Percentiles rank a stretch among this genome's conserved stretches.
Evolutionary conservation across 2,797 vertebrate species (phyloP).

Genomic region (Adrianichthys oophorus): DNA sequence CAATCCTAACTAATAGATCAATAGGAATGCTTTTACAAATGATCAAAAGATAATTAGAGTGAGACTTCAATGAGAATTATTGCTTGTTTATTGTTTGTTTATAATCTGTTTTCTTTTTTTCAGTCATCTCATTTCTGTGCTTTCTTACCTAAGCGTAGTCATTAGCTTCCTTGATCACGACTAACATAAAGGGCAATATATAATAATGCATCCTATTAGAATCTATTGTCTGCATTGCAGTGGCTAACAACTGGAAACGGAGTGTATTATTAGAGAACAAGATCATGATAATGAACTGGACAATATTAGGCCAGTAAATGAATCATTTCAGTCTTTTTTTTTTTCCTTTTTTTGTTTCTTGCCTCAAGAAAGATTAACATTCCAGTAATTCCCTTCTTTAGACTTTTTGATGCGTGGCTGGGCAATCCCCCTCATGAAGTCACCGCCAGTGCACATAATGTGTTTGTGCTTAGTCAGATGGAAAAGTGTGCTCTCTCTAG

Average conservation of each 20-base stretch:
- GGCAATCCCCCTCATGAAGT: slow-evolving; percentile 37
- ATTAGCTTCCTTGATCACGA: too few species aligned
- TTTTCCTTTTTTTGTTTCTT: not conserved
- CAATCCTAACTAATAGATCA: too few species aligned
- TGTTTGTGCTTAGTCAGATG: slow-evolving; percentile 28
- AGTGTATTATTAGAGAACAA: not conserved
- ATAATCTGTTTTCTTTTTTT: not conserved
- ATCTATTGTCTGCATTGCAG: not conserved
- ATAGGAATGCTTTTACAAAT: too few species aligned
- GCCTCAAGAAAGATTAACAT: slow-evolving; percentile 28
- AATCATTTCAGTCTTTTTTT: slow-evolving; percentile 1
- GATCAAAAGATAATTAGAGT: too few species aligned
- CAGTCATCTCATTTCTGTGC: not conserved
- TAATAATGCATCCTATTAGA: too few species aligned
- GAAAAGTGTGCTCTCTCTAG: slow-evolving; percentile 1
- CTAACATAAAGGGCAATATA: too few species aligned
- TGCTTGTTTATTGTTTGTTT: too few species aligned
- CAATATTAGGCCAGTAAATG: not conserved
- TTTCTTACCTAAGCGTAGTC: not conserved
- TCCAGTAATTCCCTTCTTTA: slow-evolving; percentile 27
- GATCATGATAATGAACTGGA: not conserved
- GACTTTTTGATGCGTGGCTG: slow-evolving; percentile 15
- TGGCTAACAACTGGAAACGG: not conserved
- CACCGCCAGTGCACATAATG: slow-evolving; percentile 19
- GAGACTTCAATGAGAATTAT: too few species aligned